These are phyloP conservation scores for Blomia tropicalis DNA, from an alignment of 2,888 invertebrate genomes.

Conservation along the genomic window DNA sequence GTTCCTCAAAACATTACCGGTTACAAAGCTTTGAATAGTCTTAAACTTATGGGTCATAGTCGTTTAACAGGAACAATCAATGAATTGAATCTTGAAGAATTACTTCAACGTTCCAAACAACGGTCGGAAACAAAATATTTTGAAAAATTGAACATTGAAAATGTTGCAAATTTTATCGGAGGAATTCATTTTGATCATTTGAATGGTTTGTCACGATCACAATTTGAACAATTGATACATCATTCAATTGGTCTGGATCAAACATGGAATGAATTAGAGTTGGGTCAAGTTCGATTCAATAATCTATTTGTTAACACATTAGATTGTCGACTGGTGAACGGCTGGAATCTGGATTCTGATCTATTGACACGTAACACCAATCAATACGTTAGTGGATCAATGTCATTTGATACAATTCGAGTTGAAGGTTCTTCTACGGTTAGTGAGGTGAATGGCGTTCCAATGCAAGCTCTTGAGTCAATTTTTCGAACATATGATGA, in stretches of 20 bases:
- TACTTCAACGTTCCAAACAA: neutral
- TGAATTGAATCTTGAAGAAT: neutral
- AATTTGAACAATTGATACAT: neutral
- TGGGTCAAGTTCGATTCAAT: neutral
- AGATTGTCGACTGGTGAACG: neutral
- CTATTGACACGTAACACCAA: neutral
- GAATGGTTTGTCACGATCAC: neutral
- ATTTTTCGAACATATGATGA: neutral
- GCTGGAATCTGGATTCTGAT: neutral
- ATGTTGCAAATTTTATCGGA: slow-evolving; percentile 2
- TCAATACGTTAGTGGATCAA: neutral
- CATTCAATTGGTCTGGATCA: neutral
- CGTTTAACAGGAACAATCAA: neutral
- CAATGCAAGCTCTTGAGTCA: neutral
- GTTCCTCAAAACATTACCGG: slow-evolving; percentile 8
- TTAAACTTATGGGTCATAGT: neutral
- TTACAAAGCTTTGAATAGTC: neutral
- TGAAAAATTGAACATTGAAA: neutral
- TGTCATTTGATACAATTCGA: neutral
- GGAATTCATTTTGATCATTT: slow-evolving; percentile 4
- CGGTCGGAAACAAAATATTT: neutral
- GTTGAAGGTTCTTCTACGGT: neutral
- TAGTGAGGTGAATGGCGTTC: neutral
- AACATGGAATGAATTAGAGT: neutral
- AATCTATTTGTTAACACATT: neutral